These are phyloP conservation scores for Vollenhovia emeryi DNA, from an alignment of 1,140 invertebrate genomes.

Conservation along the genomic window DNA sequence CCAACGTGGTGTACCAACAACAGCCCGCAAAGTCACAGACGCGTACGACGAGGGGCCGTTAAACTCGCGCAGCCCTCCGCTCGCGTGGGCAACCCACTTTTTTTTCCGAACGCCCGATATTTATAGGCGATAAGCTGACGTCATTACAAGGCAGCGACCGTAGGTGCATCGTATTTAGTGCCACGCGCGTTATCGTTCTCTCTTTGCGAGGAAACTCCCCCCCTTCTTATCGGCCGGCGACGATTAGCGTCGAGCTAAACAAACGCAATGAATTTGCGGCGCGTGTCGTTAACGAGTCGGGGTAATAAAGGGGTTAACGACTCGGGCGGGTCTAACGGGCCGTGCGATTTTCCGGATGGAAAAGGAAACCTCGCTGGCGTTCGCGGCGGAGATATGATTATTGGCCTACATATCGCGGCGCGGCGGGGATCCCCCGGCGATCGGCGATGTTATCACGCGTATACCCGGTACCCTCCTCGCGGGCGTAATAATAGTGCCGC, in stretches of 20 bases:
- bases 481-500: constrained; percentile 40
- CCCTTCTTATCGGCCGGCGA: neutral
- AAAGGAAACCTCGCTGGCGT: constrained; percentile 26
- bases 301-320: neutral
- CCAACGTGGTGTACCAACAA: neutral
- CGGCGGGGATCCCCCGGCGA: constrained; percentile 22
- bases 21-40: constrained; percentile 24
- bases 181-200: constrained; percentile 21
- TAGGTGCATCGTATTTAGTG: constrained; percentile 47
- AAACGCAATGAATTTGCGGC: neutral
- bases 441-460: constrained; percentile 26
- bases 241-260: neutral
- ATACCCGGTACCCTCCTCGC: constrained; percentile 20
- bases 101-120: constrained; percentile 79
- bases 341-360: constrained; percentile 19
- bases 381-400: constrained; percentile 38
- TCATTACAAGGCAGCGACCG: constrained; percentile 65
- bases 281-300: neutral
- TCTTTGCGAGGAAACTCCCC: neutral
- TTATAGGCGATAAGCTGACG: constrained; percentile 81
- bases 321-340: neutral
- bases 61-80: constrained; percentile 45
- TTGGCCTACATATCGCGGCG: constrained; percentile 47
- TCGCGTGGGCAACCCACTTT: constrained; percentile 72
- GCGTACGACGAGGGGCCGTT: constrained; percentile 45